These are phyloP conservation scores for Synergus japonicus DNA, from an alignment of 2,888 invertebrate species.

Conservation along the genomic window DNA sequence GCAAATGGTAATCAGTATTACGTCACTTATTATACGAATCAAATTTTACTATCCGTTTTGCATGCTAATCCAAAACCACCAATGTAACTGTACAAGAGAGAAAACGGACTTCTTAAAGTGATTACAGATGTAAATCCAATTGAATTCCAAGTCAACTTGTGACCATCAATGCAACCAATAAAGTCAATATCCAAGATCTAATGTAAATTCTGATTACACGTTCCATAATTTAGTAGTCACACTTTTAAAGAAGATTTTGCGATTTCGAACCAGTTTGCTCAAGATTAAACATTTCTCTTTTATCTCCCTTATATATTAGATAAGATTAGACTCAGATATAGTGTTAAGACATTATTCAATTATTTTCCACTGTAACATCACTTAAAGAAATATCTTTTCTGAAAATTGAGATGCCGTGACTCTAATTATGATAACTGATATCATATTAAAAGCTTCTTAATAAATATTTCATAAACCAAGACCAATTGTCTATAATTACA, in stretches of 20 bases:
- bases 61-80: neutral
- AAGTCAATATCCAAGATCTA: neutral
- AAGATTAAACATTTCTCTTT: too few relatives aligned
- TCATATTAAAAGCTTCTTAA: neutral
- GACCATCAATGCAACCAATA: neutral
- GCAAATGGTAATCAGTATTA: slow-evolving; percentile 2
- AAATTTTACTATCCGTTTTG: neutral
- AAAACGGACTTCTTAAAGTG: neutral
- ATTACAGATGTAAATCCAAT: neutral
- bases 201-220: neutral
- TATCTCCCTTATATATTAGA: too few relatives aligned
- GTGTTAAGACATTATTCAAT: too few relatives aligned
- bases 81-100: neutral
- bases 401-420: neutral
- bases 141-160: neutral
- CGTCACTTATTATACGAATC: slow-evolving; percentile 12
- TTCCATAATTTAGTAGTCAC: neutral
- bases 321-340: too few relatives aligned
- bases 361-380: neutral
- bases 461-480: slow-evolving; percentile 6
- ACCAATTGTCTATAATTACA: neutral
- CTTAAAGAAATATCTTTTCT: neutral
- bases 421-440: neutral
- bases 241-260: neutral
- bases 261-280: neutral